Percentiles rank a stretch among this genome's conserved stretches.
Conservation (phyloP, 2,888 invertebrate genomes). For the Andrena fulva region DNA sequence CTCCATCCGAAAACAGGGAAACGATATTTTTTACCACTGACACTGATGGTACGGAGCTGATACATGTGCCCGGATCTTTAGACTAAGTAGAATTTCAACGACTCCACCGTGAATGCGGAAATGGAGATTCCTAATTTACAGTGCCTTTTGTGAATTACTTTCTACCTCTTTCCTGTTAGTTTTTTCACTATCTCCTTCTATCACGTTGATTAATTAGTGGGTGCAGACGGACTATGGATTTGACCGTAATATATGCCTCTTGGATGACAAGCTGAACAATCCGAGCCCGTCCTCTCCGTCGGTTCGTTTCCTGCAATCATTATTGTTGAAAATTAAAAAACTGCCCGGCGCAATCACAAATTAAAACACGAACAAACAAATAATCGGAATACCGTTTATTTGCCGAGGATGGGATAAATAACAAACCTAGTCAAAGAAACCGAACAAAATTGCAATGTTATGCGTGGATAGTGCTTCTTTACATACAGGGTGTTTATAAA, state of each 20-base stretch:
- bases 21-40: too few species aligned
- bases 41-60: too few species aligned
- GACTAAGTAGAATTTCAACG: neutral
- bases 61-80: too few species aligned
- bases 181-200: constrained; percentile 10
- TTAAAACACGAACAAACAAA: too few species aligned
- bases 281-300: constrained; percentile 75
- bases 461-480: neutral
- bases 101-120: neutral
- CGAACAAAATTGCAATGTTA: constrained; percentile 39
- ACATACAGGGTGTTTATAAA: too few species aligned
- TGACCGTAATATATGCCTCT: constrained; percentile 80
- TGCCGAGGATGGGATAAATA: too few species aligned
- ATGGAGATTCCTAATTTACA: constrained; percentile 40
- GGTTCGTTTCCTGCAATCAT: constrained; percentile 72
- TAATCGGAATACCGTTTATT: too few species aligned
- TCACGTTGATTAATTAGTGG: constrained; percentile 78
- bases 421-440: neutral
- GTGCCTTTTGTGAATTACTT: too few species aligned
- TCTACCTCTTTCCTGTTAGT: neutral
- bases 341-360: neutral
- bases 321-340: constrained; percentile 65
- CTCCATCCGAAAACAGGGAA: too few species aligned
- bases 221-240: constrained; percentile 80
- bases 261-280: constrained; percentile 81